These are phyloP conservation scores for Philhelius pedissequus DNA, from an alignment of 2,888 invertebrate genomes.

Conservation along the genomic window DNA sequence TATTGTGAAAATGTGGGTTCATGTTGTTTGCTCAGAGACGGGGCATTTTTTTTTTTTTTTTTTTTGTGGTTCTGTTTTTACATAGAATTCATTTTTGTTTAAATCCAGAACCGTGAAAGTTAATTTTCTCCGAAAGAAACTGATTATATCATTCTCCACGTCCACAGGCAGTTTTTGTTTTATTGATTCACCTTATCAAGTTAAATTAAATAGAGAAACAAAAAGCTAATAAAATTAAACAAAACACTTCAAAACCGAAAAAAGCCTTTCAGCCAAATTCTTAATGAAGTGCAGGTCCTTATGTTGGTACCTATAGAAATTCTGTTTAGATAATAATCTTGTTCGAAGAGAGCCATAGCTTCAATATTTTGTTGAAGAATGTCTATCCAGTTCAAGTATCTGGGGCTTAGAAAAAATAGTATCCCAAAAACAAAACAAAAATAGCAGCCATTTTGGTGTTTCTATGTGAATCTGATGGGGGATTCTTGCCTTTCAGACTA, in stretches of 20 bases:
- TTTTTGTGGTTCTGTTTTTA: neutral
- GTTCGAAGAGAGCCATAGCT: neutral
- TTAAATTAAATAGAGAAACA: slow-evolving; percentile 46
- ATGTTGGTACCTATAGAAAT: neutral
- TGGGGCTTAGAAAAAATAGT: neutral
- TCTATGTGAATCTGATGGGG: slow-evolving; percentile 12
- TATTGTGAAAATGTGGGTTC: neutral
- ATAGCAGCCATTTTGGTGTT: slow-evolving; percentile 23
- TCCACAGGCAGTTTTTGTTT: slow-evolving; percentile 13
- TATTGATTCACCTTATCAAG: slow-evolving; percentile 55
- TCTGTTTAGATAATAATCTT: slow-evolving; percentile 2
- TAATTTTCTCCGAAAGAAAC: slow-evolving; percentile 12
- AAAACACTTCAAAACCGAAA: slow-evolving; percentile 34
- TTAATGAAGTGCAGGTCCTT: neutral
- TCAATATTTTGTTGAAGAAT: neutral
- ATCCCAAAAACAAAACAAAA: neutral
- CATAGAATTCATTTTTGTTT: neutral
- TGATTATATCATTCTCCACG: slow-evolving; percentile 20
- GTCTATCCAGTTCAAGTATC: neutral
- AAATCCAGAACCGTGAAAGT: slow-evolving; percentile 16
- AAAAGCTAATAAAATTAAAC: slow-evolving; percentile 20
- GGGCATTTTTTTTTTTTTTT: neutral
- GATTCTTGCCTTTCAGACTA: slow-evolving; percentile 50
- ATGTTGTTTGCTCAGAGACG: neutral
- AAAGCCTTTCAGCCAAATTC: slow-evolving; percentile 21